phyloP scores from a whole-genome alignment of 2,888 invertebrate genomes.

The Micoletzkya japonica region DNA sequence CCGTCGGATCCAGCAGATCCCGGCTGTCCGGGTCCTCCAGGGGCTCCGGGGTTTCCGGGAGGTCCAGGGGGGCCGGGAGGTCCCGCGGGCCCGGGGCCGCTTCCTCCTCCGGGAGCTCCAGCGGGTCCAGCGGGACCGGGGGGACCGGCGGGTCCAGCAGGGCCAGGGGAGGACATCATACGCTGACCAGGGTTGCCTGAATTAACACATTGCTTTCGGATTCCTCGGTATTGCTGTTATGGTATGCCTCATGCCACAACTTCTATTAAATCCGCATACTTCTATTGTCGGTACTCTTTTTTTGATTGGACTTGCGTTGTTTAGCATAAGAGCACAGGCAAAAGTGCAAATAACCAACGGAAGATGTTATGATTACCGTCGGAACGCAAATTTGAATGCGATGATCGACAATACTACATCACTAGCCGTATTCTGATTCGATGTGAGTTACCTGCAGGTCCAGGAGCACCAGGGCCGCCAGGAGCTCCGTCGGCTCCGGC shows the following conservation, averaged over 20 bases:
- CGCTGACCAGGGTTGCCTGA: conserved; percentile 8
- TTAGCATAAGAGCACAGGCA: no score
- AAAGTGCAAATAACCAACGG: no score
- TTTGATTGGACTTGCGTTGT: no score
- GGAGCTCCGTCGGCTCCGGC: conserved; percentile 19
- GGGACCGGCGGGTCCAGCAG: conserved; percentile 42
- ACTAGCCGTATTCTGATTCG: no score
- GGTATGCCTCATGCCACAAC: neutral
- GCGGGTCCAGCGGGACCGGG: conserved; percentile 42
- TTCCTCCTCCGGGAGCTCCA: conserved; percentile 35
- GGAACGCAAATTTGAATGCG: no score
- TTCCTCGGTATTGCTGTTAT: neutral
- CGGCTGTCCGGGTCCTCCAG: conserved; percentile 38
- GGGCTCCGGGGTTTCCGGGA: conserved; percentile 41
- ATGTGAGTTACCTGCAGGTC: conserved; percentile 15
- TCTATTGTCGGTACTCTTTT: neutral
- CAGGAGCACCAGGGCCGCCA: conserved; percentile 18
- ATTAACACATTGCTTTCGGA: no score
- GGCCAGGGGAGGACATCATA: conserved; percentile 20
- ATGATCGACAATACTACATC: neutral
- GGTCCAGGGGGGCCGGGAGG: conserved; percentile 45
- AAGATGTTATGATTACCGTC: no score
- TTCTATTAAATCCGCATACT: neutral
- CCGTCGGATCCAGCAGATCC: conserved; percentile 39
- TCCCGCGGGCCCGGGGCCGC: conserved; percentile 41